phyloP scores from a whole-genome alignment of 2,888 invertebrate genomes.

The Cheilosia impressa region DNA sequence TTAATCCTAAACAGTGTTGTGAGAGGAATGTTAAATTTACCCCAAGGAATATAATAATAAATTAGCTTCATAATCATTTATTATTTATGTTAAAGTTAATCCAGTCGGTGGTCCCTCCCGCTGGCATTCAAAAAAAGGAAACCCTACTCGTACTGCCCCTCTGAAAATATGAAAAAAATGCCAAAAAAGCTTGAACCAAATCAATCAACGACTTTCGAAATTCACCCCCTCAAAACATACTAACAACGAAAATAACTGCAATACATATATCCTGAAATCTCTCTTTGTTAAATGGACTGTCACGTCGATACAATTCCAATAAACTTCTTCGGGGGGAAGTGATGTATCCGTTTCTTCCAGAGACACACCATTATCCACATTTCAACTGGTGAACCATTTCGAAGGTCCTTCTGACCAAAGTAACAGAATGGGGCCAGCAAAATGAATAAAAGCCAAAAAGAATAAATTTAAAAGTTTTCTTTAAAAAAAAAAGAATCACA shows the following conservation, averaged over 20 bases:
- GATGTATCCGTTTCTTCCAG: constrained; percentile 30
- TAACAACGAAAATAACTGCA: not conserved
- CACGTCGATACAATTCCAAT: constrained; percentile 20
- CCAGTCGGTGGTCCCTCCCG: no score
- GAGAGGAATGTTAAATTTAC: no score
- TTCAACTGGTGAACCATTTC: constrained; percentile 30
- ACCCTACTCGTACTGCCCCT: no score
- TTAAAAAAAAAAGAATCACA: not conserved
- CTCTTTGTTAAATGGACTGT: constrained; percentile 49
- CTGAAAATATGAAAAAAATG: no score
- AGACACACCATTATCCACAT: constrained; percentile 30
- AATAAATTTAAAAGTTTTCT: constrained; percentile 36
- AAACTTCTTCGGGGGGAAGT: constrained; percentile 8
- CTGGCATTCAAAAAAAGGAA: no score
- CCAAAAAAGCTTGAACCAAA: not conserved
- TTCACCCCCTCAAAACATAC: not conserved
- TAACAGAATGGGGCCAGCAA: not conserved
- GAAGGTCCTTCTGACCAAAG: constrained; percentile 34
- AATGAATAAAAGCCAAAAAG: constrained; percentile 5
- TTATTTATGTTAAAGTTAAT: no score
- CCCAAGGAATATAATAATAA: no score
- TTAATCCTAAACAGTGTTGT: no score
- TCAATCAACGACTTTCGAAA: not conserved
- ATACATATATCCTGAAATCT: constrained; percentile 1
- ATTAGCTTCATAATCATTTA: no score